phyloP scores from a whole-genome alignment of 2,113 vertebrate species.

The Oxyruncus cristatus region DNA sequence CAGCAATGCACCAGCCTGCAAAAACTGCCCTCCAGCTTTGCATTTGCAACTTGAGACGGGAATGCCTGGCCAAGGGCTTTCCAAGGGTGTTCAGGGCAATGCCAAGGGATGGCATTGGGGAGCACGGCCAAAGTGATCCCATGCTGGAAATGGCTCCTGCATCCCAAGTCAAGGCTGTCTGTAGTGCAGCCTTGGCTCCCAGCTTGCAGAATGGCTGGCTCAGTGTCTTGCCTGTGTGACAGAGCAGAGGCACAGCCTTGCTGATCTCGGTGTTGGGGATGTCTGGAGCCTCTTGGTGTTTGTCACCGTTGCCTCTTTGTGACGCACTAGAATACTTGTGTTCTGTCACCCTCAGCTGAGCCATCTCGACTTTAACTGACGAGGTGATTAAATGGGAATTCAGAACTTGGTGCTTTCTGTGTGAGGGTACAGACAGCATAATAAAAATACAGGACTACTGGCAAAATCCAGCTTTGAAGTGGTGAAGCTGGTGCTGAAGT shows the following conservation, averaged over 20 bases:
- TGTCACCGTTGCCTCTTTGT: neutral
- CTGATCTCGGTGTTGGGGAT: neutral
- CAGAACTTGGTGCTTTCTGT: neutral
- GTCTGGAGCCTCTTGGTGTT: neutral
- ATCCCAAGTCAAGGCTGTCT: neutral
- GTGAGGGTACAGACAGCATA: neutral
- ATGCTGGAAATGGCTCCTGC: neutral
- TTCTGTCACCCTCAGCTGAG: neutral
- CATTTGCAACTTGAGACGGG: neutral
- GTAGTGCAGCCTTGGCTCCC: neutral
- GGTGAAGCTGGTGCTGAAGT: neutral
- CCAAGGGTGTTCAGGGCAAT: neutral
- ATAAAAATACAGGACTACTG: neutral
- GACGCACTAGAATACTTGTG: neutral
- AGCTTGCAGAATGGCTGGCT: neutral
- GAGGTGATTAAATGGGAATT: neutral
- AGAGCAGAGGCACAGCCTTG: neutral
- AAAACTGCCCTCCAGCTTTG: neutral
- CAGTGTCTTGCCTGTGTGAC: neutral
- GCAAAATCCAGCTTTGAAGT: neutral
- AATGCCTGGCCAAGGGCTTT: neutral
- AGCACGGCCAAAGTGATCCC: neutral
- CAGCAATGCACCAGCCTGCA: neutral
- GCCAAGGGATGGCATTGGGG: neutral
- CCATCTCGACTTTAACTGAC: neutral